Evolutionary conservation across 2,797 vertebrate species (phyloP).

Genomic region (Cirrhinus mrigala): DNA sequence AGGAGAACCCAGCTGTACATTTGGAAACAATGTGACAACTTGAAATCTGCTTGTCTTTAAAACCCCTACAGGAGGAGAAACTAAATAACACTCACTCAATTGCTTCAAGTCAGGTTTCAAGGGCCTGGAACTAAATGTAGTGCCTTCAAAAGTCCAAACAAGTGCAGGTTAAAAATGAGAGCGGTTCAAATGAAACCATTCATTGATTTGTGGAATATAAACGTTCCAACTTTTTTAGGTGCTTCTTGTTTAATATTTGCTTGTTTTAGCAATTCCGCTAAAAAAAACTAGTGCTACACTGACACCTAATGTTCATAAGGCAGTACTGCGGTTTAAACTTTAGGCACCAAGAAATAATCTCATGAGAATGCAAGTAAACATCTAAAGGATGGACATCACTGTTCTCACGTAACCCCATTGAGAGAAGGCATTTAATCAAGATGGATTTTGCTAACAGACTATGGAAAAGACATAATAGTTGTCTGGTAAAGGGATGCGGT

Average conservation of each 20-base stretch:
- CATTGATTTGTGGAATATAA: neutral
- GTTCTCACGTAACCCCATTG: neutral
- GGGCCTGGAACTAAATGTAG: neutral
- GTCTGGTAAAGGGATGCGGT: neutral
- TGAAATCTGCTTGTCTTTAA: conserved; percentile 19
- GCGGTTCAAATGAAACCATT: neutral
- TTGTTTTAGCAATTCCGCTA: neutral
- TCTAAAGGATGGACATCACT: neutral
- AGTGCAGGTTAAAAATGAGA: neutral
- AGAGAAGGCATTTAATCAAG: conserved; percentile 20
- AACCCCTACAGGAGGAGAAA: conserved; percentile 14
- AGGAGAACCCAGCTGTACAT: conserved; percentile 47
- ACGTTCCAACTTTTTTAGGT: neutral
- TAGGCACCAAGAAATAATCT: neutral
- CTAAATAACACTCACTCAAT: conserved; percentile 14
- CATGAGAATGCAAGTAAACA: neutral
- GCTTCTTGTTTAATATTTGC: neutral
- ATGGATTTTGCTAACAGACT: neutral
- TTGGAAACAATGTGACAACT: conserved; percentile 39
- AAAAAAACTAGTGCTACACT: conserved; percentile 55
- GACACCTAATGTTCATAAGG: conserved; percentile 68
- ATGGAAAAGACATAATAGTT: neutral
- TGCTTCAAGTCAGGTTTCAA: conserved; percentile 34
- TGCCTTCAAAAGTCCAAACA: neutral
- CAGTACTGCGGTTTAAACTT: conserved; percentile 57